Evolutionary conservation across 2,797 vertebrate genomes (phyloP), one percentile per base, ranked within the genome.

Genomic region (Phyllotis vaccarum): DNA sequence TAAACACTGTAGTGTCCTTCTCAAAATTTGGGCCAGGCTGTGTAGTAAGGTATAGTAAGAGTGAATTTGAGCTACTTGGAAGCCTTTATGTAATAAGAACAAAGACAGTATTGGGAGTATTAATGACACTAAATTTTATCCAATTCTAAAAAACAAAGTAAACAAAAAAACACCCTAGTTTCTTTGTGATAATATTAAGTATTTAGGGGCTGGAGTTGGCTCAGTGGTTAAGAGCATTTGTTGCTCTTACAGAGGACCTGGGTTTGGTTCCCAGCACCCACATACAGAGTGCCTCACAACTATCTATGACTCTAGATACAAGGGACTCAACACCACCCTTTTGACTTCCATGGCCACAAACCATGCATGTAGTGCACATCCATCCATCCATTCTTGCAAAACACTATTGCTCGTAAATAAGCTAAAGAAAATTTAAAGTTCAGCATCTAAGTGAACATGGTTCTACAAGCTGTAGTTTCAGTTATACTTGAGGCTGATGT

Each of bases 101-200:
- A 82, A 94, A 75, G 37, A 40, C 40, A 34, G 0, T 75, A 12
- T 54, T 66, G 16, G 66, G 89, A 95, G 31, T 66, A 64, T 80
- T 83, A 40, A 43, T 60, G 87, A 93, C 86, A 70, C 3, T 83
- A 68, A 95, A 37, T 92, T 92, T 72, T 89, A 68, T 52, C 82
- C 46, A 70, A 2, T 54, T 86, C 22, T 92, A 88, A 88, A 81
- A n/a, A n/a, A 31, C 66, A 24, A 76, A 64, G 37, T 17, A 82
- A 81, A 81, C 16, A 24, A 66, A 85, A 49, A 60, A 22, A 7
- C 13, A 16, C 31, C 10, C 24, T 49, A 14, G 22, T 89, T 93
- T 93, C 88, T 93, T 94, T 70, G n/a, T 49, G 64, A n/a, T 78
- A 52, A 34, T 27, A 34, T 52, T 78, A 52, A 52, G 29, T 29